A percentile compares a stretch with the other conserved stretches of the same genome.
Evolutionary conservation across 1,140 invertebrate genomes (phyloP).

Genomic region (Pentalonia nigronervosa): DNA sequence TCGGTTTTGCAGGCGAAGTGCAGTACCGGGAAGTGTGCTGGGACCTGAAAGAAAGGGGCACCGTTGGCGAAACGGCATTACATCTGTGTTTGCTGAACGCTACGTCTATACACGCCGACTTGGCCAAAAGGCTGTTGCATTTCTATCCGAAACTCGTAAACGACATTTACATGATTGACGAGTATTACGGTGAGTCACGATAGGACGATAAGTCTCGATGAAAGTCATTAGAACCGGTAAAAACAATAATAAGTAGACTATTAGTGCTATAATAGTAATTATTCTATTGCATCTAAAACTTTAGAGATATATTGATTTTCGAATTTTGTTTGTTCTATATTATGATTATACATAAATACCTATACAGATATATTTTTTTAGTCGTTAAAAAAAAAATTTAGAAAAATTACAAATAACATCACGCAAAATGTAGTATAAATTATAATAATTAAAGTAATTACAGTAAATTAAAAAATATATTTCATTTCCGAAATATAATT

Average conservation of each 20-base stretch:
- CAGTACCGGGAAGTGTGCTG: slow-evolving; percentile 89
- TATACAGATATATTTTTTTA: no score
- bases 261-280: neutral
- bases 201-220: neutral
- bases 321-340: neutral
- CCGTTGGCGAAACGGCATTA: slow-evolving; percentile 93
- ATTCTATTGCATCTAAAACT: neutral
- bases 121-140: slow-evolving; percentile 88
- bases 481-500: neutral
- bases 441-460: neutral
- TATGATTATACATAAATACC: neutral
- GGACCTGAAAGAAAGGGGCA: slow-evolving; percentile 90
- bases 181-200: slow-evolving; percentile 89
- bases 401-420: neutral
- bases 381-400: neutral
- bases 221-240: neutral
- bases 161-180: slow-evolving; percentile 94
- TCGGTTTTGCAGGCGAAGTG: slow-evolving; percentile 66
- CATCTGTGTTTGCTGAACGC: slow-evolving; percentile 93
- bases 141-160: slow-evolving; percentile 95
- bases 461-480: neutral
- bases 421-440: neutral
- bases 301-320: no score
- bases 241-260: neutral
- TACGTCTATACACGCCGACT: slow-evolving; percentile 87